Percentiles rank a stretch among this genome's conserved stretches.
Conservation (phyloP, 2,113 vertebrate species). For the Diadophis punctatus region DNA sequence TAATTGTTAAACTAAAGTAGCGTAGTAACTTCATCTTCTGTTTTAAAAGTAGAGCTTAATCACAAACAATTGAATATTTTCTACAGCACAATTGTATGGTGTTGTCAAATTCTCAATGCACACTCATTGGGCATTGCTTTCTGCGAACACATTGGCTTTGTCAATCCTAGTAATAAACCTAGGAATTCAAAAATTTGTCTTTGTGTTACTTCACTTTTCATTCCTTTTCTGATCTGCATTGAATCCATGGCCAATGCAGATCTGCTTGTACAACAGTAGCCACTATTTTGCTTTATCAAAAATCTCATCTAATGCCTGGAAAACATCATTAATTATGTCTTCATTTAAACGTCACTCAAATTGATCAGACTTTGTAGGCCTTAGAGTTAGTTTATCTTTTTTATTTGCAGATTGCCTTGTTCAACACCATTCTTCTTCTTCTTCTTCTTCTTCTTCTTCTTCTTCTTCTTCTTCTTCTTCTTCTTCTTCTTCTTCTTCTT, state of each 20-base stretch:
- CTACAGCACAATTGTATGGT: not conserved
- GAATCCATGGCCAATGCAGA: not conserved
- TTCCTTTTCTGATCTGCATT: not conserved
- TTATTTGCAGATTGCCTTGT: not conserved
- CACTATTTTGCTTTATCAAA: not conserved
- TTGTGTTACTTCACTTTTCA: not conserved
- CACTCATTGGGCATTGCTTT: not conserved
- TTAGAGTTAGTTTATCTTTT: not conserved
- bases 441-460: not conserved
- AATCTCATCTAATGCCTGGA: not conserved
- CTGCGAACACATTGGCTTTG: not conserved
- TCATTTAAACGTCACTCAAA: not conserved
- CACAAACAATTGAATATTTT: not conserved
- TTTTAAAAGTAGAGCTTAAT: not conserved
- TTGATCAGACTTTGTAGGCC: not conserved
- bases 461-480: too few species aligned
- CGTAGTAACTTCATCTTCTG: not conserved
- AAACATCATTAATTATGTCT: not conserved
- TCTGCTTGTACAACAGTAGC: not conserved
- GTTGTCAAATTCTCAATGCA: not conserved
- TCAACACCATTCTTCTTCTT: not conserved
- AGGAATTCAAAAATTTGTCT: not conserved
- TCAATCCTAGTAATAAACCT: not conserved
- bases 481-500: too few species aligned
- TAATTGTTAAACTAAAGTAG: not conserved